Evolutionary conservation across 1,140 invertebrate genomes (phyloP), one percentile per base, ranked within the genome.

Genomic region (Brevipalpus yothersi): DNA sequence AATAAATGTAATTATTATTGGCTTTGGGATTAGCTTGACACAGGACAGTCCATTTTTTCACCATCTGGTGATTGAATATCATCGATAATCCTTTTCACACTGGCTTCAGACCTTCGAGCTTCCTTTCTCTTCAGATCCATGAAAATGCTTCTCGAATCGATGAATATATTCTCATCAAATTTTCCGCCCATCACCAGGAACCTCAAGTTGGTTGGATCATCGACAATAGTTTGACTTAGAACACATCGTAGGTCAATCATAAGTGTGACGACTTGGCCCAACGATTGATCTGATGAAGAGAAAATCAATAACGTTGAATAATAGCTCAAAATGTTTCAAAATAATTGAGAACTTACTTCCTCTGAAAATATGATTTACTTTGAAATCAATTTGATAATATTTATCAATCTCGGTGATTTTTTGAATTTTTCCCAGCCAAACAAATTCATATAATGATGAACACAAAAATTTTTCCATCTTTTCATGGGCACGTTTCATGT

Each of bases 381-480:
- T 42, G 15, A 60, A 45, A n/a, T 42, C 4, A 10, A 60, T 11
- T 11, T 41, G 13, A 10, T 56, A 31, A 15, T 56, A 57, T 19
- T 13, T 11, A 17, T 39, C n/a, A 15, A 19, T 15, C 12, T 40
- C 43, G 2, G 9, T 54, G 17, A 54, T 54, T 17, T 41, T 23
- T 15, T n/a, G 13, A 19, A 61, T 11, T 40, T 31, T 19, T 41
- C 31, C 60, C n/a, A 42, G 15, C 40, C 41, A 58, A 54, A 61
- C 60, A 41, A 58, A 61, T n/a, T 47, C 56, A 61, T 51, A 61
- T 41, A 41, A 53, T 19, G n/a, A 15, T 8, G 56, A 53, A 41
- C 60, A 61, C n/a, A 61, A 13, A 1, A 61, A 40, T 41, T 60
- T 39, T n/a, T 19, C 10, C 12, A 61, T 54, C 23, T 59, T 43